Evolutionary conservation across 1,140 invertebrate genomes (phyloP), one percentile per base, ranked within the genome.

Genomic region (Lasaia peninsularis): DNA sequence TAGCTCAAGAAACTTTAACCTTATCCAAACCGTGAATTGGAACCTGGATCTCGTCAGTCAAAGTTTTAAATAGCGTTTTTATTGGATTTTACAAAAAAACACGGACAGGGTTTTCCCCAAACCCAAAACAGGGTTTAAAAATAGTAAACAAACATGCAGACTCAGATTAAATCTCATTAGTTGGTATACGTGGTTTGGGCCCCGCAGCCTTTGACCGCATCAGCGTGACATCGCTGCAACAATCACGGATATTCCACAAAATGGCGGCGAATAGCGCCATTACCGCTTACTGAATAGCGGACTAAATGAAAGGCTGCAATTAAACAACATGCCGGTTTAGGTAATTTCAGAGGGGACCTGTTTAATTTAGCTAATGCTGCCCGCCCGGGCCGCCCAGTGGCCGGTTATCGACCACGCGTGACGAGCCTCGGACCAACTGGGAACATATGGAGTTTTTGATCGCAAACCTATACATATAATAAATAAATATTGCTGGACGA

Each of bases 241-340:
- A 37, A 37, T 37, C 34, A 20, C 37, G 4, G 10, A 10, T 14
- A 9, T 18, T 20, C 35, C 37, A 44, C 37, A 11, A 18, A 16
- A 9, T 20, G 9, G 8, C 2, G 16, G 35, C n/a, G 35, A 20
- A 44, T 18, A 16, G 51, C 31, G 12, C 50, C 31, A 34, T 32
- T 33, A 18, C 24, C 12, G 12, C 31, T 32, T 6, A 52, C 51
- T 18, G 51, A 32, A 52, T 32, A 20, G 24, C 31, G 32, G 12
- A 34, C 51, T 52, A 18, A 52, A 33, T 52, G 28, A 52, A 52
- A 32, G 33, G 18, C 51, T 14, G 28, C 28, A 34, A 53, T 32
- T 53, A 33, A 32, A 34, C 51, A 53, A 11, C 44, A 48, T 21
- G 3, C 5, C 20, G 9, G 18, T 21, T 48, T 48, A 48, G 44